A percentile compares a stretch with the other conserved stretches of the same genome.
These are phyloP conservation scores for Nylanderia fulva DNA, from an alignment of 1,140 invertebrate genomes.

Conservation along the genomic window DNA sequence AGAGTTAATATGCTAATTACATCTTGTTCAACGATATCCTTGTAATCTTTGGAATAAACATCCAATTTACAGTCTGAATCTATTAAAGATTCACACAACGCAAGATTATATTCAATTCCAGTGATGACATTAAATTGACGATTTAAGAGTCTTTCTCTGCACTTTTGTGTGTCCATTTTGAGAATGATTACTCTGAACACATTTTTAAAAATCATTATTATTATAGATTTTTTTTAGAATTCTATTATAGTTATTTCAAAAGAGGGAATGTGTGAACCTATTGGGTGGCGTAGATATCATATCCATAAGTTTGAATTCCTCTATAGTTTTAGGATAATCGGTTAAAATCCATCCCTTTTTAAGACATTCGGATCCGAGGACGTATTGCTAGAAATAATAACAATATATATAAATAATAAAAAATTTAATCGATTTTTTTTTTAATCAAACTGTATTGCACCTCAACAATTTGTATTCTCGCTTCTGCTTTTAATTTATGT, in stretches of 20 bases:
- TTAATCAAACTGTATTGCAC: slow-evolving; percentile 61
- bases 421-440: neutral
- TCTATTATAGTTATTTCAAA: neutral
- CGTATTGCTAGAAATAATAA: slow-evolving; percentile 71
- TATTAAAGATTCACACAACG: neutral
- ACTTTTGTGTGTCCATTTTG: slow-evolving; percentile 54
- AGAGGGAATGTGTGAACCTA: slow-evolving; percentile 82
- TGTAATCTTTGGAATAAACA: slow-evolving; percentile 64
- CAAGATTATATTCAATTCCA: slow-evolving; percentile 60
- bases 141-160: slow-evolving; percentile 64
- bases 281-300: slow-evolving; percentile 88
- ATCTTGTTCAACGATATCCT: slow-evolving; percentile 64
- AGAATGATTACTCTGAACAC: slow-evolving; percentile 72
- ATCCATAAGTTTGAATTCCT: slow-evolving; percentile 88
- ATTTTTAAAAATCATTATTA: neutral
- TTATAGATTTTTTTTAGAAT: neutral
- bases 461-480: slow-evolving; percentile 82
- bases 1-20: slow-evolving; percentile 47
- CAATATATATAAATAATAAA: neutral
- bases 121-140: slow-evolving; percentile 58
- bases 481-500: slow-evolving; percentile 83
- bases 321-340: slow-evolving; percentile 85
- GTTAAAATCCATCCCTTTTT: slow-evolving; percentile 88
- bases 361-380: slow-evolving; percentile 85
- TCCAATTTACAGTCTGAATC: slow-evolving; percentile 33